Percentiles rank a stretch among this genome's conserved stretches.
These are phyloP conservation scores for Moxostoma hubbsi DNA, from an alignment of 2,797 vertebrate genomes.

Conservation along the genomic window DNA sequence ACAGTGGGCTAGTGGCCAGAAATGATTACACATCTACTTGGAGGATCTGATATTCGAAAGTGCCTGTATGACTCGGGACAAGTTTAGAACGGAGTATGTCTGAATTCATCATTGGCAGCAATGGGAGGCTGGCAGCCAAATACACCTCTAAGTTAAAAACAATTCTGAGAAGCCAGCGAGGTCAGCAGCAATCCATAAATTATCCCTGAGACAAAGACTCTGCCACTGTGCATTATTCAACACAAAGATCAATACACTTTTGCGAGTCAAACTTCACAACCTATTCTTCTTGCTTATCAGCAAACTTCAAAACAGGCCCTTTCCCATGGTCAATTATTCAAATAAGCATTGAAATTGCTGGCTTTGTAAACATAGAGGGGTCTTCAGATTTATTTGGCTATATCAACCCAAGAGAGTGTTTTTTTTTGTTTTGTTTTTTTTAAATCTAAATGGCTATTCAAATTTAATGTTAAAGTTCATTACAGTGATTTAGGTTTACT, in stretches of 20 bases:
- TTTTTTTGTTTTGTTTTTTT: slow-evolving; percentile 68
- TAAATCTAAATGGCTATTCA: slow-evolving; percentile 75
- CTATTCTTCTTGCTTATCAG: slow-evolving; percentile 70
- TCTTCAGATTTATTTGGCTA: slow-evolving; percentile 72
- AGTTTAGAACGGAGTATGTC: slow-evolving; percentile 47
- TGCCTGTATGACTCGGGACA: slow-evolving; percentile 34
- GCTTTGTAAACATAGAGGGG: slow-evolving; percentile 66
- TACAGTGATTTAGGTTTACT: slow-evolving; percentile 77
- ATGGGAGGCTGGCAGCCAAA: slow-evolving; percentile 38
- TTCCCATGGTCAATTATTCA: slow-evolving; percentile 75
- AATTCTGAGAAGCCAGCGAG: slow-evolving; percentile 47
- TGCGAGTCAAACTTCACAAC: slow-evolving; percentile 60
- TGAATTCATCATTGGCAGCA: slow-evolving; percentile 46
- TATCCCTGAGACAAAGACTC: slow-evolving; percentile 58
- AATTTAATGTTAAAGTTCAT: slow-evolving; percentile 79
- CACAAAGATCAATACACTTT: slow-evolving; percentile 60
- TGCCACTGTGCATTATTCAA: slow-evolving; percentile 58
- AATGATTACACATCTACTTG: background rate
- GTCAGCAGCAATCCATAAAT: slow-evolving; percentile 62
- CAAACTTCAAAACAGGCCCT: slow-evolving; percentile 57
- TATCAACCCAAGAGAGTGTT: slow-evolving; percentile 70
- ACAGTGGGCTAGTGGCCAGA: slow-evolving; percentile 5
- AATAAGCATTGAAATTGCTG: slow-evolving; percentile 64
- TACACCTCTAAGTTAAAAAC: slow-evolving; percentile 44
- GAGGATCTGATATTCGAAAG: slow-evolving; percentile 27